These are phyloP conservation scores for Lagopus leucura DNA, from an alignment of 2,113 vertebrate genomes.

Conservation along the genomic window DNA sequence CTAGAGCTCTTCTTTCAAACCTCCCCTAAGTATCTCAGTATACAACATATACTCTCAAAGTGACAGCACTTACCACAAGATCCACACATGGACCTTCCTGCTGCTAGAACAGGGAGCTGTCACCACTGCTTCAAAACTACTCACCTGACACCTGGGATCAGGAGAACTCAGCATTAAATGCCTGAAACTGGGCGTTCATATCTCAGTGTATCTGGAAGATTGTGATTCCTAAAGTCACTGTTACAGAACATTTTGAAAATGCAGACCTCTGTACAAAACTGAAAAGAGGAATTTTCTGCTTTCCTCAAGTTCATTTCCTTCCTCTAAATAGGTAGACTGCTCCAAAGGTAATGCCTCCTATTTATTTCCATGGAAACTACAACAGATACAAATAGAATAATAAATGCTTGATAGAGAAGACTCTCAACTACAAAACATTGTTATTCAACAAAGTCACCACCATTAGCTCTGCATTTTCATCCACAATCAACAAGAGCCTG, in stretches of 20 bases:
- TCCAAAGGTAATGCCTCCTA: too few species aligned
- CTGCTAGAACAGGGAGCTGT: rapidly evolving
- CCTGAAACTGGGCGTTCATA: rapidly evolving
- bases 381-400: too few species aligned
- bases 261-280: rapidly evolving
- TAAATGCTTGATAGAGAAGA: too few species aligned
- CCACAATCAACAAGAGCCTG: too few species aligned
- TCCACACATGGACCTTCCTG: background rate
- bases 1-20: background rate
- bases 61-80: background rate
- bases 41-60: background rate
- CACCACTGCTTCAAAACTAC: background rate
- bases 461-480: too few species aligned
- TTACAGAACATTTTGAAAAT: background rate
- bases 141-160: background rate
- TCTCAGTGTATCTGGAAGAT: background rate
- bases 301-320: background rate
- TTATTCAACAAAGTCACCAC: too few species aligned
- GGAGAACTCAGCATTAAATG: background rate
- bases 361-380: too few species aligned
- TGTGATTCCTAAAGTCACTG: background rate
- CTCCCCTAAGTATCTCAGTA: background rate
- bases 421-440: too few species aligned
- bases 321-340: background rate
- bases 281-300: background rate